Percentiles rank a stretch among this genome's conserved stretches.
Evolutionary conservation across 2,797 vertebrate genomes (phyloP).

Genomic region (Cryptoprocta ferox): DNA sequence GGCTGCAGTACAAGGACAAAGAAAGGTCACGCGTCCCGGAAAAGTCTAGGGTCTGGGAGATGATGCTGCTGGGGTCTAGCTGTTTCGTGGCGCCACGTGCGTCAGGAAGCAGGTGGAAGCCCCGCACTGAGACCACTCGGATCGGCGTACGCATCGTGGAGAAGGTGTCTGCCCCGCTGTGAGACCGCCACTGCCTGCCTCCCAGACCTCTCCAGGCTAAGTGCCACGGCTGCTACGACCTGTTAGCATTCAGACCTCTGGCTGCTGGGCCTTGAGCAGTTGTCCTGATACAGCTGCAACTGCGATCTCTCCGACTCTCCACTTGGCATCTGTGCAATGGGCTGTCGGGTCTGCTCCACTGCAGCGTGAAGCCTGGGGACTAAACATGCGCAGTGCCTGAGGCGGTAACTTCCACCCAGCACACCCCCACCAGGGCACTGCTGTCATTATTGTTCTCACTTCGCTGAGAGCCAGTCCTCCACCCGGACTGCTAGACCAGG

Average conservation of each 20-base stretch:
- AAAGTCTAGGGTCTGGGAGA: neutral
- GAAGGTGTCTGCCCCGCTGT: rapidly evolving
- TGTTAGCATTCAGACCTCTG: neutral
- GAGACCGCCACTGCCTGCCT: rapidly evolving
- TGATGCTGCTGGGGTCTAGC: rapidly evolving
- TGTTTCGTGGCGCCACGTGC: rapidly evolving
- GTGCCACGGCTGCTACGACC: rapidly evolving
- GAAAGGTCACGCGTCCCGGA: neutral
- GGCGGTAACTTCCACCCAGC: rapidly evolving
- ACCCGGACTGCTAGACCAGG: rapidly evolving
- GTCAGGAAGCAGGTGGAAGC: neutral
- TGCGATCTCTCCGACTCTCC: rapidly evolving
- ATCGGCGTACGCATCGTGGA: rapidly evolving
- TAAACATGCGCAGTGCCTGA: rapidly evolving
- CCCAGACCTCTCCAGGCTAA: neutral
- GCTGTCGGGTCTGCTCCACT: rapidly evolving
- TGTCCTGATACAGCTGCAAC: rapidly evolving
- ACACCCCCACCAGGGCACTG: rapidly evolving
- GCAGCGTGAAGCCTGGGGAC: neutral
- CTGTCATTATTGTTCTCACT: rapidly evolving
- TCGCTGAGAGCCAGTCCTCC: neutral
- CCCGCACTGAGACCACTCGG: rapidly evolving
- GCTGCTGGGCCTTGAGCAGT: rapidly evolving
- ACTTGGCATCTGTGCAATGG: rapidly evolving
- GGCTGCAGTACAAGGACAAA: neutral